These are phyloP conservation scores for Dinomys branickii DNA, from an alignment of 2,113 vertebrate genomes.

Conservation along the genomic window DNA sequence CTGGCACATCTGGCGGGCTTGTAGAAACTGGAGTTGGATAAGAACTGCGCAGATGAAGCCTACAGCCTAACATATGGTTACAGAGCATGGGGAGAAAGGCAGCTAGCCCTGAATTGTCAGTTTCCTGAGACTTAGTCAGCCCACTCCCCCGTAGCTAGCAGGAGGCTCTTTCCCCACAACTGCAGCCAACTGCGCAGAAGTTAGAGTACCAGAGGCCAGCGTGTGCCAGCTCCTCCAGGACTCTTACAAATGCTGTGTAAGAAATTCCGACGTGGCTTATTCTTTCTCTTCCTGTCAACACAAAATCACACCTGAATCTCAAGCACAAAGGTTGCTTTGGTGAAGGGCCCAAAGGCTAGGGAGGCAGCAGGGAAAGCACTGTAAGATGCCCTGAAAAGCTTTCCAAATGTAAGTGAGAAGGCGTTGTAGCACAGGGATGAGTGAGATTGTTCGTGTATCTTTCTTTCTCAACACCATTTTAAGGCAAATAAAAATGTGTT, in stretches of 20 bases:
- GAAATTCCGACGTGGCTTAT: not conserved
- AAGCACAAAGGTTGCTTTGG: not conserved
- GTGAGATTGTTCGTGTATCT: not conserved
- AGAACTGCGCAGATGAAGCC: not conserved
- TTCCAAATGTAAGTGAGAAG: not conserved
- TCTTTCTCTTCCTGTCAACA: not conserved
- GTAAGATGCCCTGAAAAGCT: not conserved
- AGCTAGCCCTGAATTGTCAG: not conserved
- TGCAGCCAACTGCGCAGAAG: not conserved
- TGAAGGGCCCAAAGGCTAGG: too few species aligned
- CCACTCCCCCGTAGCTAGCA: rapidly evolving
- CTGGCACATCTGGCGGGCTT: not conserved
- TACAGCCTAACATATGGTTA: not conserved
- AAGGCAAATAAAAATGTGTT: conserved; percentile 1
- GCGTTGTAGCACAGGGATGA: not conserved
- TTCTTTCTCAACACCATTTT: not conserved
- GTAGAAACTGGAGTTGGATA: not conserved
- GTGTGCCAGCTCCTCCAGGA: not conserved
- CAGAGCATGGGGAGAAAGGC: not conserved
- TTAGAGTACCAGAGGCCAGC: not conserved
- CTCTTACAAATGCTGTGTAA: not conserved
- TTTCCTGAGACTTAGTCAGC: not conserved
- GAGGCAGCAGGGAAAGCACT: not conserved
- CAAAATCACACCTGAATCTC: not conserved
- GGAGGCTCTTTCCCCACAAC: rapidly evolving